Base-by-base conservation (phyloP, 2,888 invertebrate species). In the Tortricodes alternella region DNA sequence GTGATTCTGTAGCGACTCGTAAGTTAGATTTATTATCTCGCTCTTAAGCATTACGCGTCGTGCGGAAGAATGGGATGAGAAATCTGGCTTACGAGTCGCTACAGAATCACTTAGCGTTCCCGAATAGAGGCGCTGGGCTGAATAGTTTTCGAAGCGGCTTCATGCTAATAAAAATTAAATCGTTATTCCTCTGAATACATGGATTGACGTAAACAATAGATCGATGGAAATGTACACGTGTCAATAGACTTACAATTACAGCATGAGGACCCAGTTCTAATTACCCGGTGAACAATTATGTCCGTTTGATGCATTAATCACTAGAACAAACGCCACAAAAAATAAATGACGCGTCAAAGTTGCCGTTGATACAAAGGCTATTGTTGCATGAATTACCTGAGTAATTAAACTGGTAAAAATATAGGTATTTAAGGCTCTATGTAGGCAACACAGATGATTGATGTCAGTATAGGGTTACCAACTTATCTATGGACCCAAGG, bases 361-460 rank as follows among this genome's bases (percentile, higher is more conserved):
- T n/a, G n/a, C n/a, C n/a, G n/a, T n/a, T n/a, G n/a, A n/a, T n/a
- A n/a, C n/a, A n/a, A n/a, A n/a, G n/a, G n/a, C n/a, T n/a, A n/a
- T n/a, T n/a, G n/a, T n/a, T 70, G 67, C 73, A 81, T 81, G 75
- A 78, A 83, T 82, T 82, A 80, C 65, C 61, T 57, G n/a, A n/a
- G n/a, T n/a, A n/a, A n/a, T n/a, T n/a, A n/a, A n/a, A n/a, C n/a
- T n/a, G n/a, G n/a, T n/a, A n/a, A n/a, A n/a, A n/a, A n/a, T n/a
- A n/a, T 65, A 62, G 58, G 46, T 59, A 57, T 56, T 53, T 39
- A 24, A 37, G 18, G 18, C 52, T 19, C 15, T 19, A 38, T 32
- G 19, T 38, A 44, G 32, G 32, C 18, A 32, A 18, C 32, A 41
- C 18, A 5, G 7, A 38, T 59, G 61, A 61, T 61, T 50, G 53